These are phyloP conservation scores for Collichthys lucidus DNA, from an alignment of 2,113 vertebrate species.

Conservation along the genomic window DNA sequence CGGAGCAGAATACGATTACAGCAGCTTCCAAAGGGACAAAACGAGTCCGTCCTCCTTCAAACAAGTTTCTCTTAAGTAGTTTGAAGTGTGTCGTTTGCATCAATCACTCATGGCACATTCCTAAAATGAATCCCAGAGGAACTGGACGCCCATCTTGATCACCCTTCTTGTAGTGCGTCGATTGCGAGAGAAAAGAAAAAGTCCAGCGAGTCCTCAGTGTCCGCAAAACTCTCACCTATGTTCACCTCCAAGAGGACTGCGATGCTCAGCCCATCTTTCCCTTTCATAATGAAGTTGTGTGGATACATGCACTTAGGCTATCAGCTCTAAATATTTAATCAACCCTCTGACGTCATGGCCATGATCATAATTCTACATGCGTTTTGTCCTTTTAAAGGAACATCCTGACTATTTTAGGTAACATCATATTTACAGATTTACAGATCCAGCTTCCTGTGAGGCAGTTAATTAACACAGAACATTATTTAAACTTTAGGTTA, in stretches of 20 bases:
- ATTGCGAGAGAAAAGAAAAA: conserved; percentile 18
- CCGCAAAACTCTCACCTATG: conserved; percentile 26
- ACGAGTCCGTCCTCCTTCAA: conserved; percentile 3
- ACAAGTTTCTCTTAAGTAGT: conserved; percentile 48
- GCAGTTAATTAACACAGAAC: neutral
- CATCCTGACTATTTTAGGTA: conserved; percentile 24
- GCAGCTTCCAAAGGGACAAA: neutral
- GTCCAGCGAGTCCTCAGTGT: conserved; percentile 45
- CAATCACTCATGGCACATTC: neutral
- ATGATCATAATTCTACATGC: conserved; percentile 73
- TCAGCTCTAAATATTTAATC: conserved; percentile 86
- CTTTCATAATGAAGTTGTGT: conserved; percentile 76
- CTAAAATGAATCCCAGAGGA: conserved; percentile 23
- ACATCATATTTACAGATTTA: neutral
- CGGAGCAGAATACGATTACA: conserved; percentile 16
- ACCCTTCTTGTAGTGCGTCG: conserved; percentile 3
- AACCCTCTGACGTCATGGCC: conserved; percentile 89
- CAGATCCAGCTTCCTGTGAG: neutral
- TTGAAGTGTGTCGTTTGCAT: conserved; percentile 36
- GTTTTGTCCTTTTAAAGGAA: conserved; percentile 74
- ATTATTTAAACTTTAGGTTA: neutral
- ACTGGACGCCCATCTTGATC: conserved; percentile 13
- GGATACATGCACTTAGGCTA: conserved; percentile 66
- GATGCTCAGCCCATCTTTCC: conserved; percentile 54
- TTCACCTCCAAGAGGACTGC: conserved; percentile 39